phyloP scores from a whole-genome alignment of 2,888 invertebrate genomes.

The Cheiracanthium punctorium region DNA sequence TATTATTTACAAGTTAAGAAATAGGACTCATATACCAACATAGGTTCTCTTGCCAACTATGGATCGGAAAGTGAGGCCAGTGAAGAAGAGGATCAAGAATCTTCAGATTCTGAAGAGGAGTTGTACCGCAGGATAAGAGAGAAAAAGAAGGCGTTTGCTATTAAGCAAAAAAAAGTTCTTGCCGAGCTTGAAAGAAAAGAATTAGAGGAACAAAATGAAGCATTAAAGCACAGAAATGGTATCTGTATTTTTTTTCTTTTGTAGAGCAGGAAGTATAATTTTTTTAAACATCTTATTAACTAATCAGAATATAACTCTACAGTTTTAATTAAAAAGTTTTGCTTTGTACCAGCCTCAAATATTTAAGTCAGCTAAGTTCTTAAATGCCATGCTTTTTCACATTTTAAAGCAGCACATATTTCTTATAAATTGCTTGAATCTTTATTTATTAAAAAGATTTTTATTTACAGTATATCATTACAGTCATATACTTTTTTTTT shows the following conservation, averaged over 20 bases:
- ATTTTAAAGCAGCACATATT: too few species aligned
- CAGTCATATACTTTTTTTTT: too few species aligned
- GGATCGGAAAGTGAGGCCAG: slow-evolving; percentile 84
- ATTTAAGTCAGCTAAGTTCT: too few species aligned
- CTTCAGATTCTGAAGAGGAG: slow-evolving; percentile 55
- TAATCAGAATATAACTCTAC: too few species aligned
- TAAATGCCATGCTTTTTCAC: too few species aligned
- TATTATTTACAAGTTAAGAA: too few species aligned
- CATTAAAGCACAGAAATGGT: slow-evolving; percentile 2
- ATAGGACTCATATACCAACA: slow-evolving; percentile 16
- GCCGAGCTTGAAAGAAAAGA: slow-evolving; percentile 60
- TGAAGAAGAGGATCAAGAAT: slow-evolving; percentile 74
- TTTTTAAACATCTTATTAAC: background rate
- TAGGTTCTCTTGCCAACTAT: slow-evolving; percentile 69
- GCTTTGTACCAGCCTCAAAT: too few species aligned
- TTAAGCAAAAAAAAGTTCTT: slow-evolving; percentile 71
- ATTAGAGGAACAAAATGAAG: slow-evolving; percentile 37
- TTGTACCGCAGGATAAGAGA: slow-evolving; percentile 64
- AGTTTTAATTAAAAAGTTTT: too few species aligned
- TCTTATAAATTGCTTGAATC: too few species aligned
- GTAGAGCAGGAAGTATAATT: background rate
- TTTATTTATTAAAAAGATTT: too few species aligned
- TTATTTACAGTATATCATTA: too few species aligned
- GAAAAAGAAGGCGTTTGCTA: slow-evolving; percentile 69
- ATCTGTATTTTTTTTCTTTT: slow-evolving; percentile 1